These are phyloP conservation scores for Gouania willdenowi DNA, from an alignment of 2,797 vertebrate species.

Conservation along the genomic window DNA sequence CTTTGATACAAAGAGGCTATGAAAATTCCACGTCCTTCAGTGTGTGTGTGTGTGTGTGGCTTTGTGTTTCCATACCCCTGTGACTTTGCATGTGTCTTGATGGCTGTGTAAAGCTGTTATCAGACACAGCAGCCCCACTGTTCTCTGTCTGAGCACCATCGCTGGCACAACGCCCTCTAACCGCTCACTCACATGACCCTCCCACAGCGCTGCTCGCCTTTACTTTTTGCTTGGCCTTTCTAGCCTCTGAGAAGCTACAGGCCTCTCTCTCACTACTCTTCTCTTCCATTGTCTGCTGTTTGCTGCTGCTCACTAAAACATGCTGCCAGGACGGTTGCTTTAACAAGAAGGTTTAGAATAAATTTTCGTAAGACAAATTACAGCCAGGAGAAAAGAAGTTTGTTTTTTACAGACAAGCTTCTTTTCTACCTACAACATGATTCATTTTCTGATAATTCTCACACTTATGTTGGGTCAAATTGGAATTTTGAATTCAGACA, in stretches of 20 bases:
- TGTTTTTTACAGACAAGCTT: too few relatives aligned
- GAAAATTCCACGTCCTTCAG: too few relatives aligned
- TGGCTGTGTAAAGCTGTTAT: slow-evolving; percentile 59
- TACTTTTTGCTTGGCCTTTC: slow-evolving; percentile 44
- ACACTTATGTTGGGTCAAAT: too few relatives aligned
- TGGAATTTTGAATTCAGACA: too few relatives aligned
- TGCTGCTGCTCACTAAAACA: slow-evolving; percentile 12
- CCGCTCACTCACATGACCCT: slow-evolving; percentile 62
- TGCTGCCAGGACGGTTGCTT: slow-evolving; percentile 9
- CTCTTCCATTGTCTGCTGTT: slow-evolving; percentile 62
- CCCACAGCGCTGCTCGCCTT: slow-evolving; percentile 44
- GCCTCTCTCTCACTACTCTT: slow-evolving; percentile 43
- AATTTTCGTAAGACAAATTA: slow-evolving; percentile 27
- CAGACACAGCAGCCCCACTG: slow-evolving; percentile 63
- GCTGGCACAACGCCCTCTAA: slow-evolving; percentile 49
- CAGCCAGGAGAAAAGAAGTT: slow-evolving; percentile 9
- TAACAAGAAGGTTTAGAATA: background rate
- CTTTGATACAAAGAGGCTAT: too few relatives aligned
- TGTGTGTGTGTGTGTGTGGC: slow-evolving; percentile 3
- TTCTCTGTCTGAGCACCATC: slow-evolving; percentile 51
- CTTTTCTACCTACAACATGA: too few relatives aligned
- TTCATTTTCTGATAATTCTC: too few relatives aligned
- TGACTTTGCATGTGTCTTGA: slow-evolving; percentile 42
- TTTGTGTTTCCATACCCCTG: slow-evolving; percentile 23
- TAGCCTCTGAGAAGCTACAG: slow-evolving; percentile 48